phyloP scores from a whole-genome alignment of 1,140 invertebrate species.

The Colletes gigas region DNA sequence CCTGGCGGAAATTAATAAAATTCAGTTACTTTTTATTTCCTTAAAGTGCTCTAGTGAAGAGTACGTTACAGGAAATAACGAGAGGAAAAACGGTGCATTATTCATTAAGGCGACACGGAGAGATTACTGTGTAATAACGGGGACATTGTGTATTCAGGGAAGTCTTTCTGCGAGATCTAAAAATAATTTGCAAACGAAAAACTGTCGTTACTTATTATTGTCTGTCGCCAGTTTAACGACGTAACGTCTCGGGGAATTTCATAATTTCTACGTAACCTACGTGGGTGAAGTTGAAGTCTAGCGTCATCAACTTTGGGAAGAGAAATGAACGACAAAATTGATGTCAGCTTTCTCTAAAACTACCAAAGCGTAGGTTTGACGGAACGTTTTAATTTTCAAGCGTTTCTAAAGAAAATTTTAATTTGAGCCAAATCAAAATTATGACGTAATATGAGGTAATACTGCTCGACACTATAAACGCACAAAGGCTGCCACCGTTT shows the following conservation, averaged over 20 bases:
- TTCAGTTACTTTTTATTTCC: background rate
- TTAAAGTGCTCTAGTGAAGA: background rate
- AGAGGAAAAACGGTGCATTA: slow-evolving; percentile 8
- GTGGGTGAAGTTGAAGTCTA: background rate
- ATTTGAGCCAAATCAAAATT: too few species aligned
- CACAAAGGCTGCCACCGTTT: too few species aligned
- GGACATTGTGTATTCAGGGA: background rate
- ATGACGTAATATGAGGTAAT: too few species aligned
- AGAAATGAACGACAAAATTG: background rate
- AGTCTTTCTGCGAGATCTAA: slow-evolving; percentile 1
- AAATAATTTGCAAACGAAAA: slow-evolving; percentile 11
- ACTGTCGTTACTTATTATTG: slow-evolving; percentile 4
- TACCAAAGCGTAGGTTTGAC: too few species aligned
- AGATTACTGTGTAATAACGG: background rate
- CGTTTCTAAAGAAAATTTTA: too few species aligned
- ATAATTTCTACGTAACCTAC: background rate
- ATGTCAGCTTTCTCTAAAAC: too few species aligned
- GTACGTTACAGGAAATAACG: background rate
- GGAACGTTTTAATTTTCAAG: too few species aligned
- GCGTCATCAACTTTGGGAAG: background rate
- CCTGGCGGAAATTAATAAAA: background rate
- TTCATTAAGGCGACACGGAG: background rate
- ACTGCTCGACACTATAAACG: too few species aligned
- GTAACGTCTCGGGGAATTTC: background rate
- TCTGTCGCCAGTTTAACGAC: background rate